phyloP scores from a whole-genome alignment of 2,113 vertebrate species.

The Urocitellus parryii region DNA sequence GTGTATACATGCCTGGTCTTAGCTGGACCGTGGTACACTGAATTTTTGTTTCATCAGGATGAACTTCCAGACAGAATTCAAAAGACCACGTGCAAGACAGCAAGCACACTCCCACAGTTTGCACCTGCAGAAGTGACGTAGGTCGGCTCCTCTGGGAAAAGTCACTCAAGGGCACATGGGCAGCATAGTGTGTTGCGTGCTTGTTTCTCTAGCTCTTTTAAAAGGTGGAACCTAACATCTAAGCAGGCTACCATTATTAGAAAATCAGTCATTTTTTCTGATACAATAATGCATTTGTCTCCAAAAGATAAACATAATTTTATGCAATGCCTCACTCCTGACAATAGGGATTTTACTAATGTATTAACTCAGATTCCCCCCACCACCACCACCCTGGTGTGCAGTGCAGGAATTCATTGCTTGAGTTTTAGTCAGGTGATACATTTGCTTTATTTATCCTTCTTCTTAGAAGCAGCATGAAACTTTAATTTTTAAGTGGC shows the following conservation, averaged over 20 bases:
- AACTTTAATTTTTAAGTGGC: slow-evolving; percentile 66
- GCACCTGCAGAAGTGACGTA: neutral
- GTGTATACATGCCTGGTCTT: neutral
- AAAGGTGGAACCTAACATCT: neutral
- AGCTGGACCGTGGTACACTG: neutral
- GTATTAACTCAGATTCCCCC: neutral
- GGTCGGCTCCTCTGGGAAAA: neutral
- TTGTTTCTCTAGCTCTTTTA: neutral
- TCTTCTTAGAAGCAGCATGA: slow-evolving; percentile 34
- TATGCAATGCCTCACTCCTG: neutral
- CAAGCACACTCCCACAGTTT: neutral
- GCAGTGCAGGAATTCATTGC: neutral
- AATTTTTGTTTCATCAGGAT: neutral
- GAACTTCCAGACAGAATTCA: neutral
- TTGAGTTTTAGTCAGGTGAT: slow-evolving; percentile 16
- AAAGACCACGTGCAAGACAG: neutral
- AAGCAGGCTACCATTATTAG: neutral
- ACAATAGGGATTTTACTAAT: neutral
- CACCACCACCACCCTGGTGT: too few species aligned
- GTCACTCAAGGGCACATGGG: neutral
- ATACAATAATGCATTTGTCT: neutral
- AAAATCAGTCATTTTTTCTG: slow-evolving; percentile 7
- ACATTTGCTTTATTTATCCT: slow-evolving; percentile 27
- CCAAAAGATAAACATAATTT: neutral
- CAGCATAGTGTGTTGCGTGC: neutral